phyloP scores from a whole-genome alignment of 2,113 vertebrate species.

The Geothlypis trichas region DNA sequence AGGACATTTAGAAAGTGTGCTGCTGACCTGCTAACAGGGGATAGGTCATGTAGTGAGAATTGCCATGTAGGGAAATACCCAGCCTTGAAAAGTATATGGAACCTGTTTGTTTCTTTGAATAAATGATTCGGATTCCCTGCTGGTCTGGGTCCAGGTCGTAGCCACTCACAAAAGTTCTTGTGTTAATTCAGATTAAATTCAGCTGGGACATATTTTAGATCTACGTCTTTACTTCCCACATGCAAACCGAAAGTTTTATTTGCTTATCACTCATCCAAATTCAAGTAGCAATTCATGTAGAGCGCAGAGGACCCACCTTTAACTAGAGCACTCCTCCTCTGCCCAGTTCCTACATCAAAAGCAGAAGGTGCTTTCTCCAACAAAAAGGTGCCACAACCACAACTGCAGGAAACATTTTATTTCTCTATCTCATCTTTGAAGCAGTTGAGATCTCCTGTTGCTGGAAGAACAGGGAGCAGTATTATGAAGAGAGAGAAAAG shows the following conservation, averaged over 20 bases:
- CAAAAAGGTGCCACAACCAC: neutral
- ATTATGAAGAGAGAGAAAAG: neutral
- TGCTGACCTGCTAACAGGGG: neutral
- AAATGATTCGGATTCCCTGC: neutral
- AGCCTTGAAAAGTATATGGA: neutral
- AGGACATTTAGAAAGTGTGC: neutral
- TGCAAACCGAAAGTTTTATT: neutral
- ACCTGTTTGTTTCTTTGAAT: neutral
- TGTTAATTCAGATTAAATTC: neutral
- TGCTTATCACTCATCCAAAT: neutral
- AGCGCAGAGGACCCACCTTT: neutral
- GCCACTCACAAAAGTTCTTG: neutral
- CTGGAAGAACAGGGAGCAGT: neutral
- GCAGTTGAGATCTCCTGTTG: neutral
- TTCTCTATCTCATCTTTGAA: neutral
- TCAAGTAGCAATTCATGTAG: neutral
- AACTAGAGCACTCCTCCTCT: neutral
- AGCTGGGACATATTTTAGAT: neutral
- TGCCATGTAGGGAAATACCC: neutral
- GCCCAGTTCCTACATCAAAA: neutral
- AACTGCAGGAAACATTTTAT: neutral
- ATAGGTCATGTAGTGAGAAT: neutral
- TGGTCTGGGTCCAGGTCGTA: rapidly evolving
- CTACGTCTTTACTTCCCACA: neutral
- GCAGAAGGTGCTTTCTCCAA: neutral